These are phyloP conservation scores for Tiliqua scincoides DNA, from an alignment of 2,113 vertebrate genomes.

Conservation along the genomic window DNA sequence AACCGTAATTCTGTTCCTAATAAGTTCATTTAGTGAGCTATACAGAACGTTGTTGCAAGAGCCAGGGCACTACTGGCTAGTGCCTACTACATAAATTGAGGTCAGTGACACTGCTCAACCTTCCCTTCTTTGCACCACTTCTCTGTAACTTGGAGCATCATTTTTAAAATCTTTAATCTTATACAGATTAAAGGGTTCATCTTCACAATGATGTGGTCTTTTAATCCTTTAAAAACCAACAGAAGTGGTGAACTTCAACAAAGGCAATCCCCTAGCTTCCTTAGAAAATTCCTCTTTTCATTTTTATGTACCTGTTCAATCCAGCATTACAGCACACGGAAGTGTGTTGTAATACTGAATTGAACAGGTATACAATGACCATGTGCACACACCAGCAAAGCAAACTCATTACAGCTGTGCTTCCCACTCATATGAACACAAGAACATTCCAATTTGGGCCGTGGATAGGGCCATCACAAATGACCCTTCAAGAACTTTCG, in stretches of 20 bases:
- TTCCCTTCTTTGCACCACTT: neutral
- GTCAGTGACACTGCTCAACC: neutral
- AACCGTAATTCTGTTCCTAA: neutral
- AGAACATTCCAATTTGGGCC: neutral
- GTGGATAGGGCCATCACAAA: neutral
- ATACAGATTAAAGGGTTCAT: neutral
- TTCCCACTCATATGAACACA: neutral
- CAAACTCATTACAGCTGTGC: neutral
- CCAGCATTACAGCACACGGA: neutral
- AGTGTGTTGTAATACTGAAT: too few species aligned
- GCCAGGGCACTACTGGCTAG: neutral
- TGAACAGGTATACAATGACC: too few species aligned
- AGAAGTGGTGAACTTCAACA: neutral
- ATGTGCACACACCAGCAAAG: neutral
- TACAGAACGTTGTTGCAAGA: neutral
- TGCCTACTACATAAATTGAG: neutral
- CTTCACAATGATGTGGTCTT: neutral
- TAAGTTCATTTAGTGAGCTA: neutral
- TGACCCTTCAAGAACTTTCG: neutral
- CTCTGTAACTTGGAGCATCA: neutral
- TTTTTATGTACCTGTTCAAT: neutral
- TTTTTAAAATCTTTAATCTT: neutral
- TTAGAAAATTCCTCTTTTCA: neutral
- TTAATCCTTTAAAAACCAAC: neutral
- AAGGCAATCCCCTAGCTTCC: neutral